A percentile compares a stretch with the other conserved stretches of the same genome.
Evolutionary conservation across 2,113 vertebrate genomes (phyloP).

Genomic region (Nipponia nippon): DNA sequence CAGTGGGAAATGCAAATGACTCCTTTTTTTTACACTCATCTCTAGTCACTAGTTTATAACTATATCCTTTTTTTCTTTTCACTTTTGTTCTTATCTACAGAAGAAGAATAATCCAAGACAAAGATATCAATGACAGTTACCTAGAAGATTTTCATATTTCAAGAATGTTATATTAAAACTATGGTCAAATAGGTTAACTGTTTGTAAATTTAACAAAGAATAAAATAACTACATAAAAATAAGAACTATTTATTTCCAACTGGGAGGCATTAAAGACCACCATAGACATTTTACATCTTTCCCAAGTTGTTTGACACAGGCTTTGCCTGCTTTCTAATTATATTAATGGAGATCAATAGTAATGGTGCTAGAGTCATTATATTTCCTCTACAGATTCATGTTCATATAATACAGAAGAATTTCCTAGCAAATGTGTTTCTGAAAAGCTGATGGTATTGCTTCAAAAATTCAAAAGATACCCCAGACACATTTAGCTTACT

Average conservation of each 20-base stretch:
- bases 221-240: not conserved
- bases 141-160: not conserved
- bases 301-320: not conserved
- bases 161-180: not conserved
- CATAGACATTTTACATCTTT: not conserved
- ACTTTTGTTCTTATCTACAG: not conserved
- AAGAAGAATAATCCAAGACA: not conserved
- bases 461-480: not conserved
- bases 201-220: not conserved
- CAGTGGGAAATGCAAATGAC: not conserved
- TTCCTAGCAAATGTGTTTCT: not conserved
- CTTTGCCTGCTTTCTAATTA: not conserved
- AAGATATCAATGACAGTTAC: not conserved
- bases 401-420: not conserved
- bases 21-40: not conserved
- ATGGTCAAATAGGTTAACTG: not conserved
- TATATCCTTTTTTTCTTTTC: rapidly evolving
- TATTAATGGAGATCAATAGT: not conserved
- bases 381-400: not conserved
- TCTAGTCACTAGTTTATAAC: not conserved
- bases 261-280: not conserved
- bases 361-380: not conserved
- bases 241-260: not conserved
- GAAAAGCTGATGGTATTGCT: not conserved
- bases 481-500: not conserved